Conservation (phyloP, 2,113 vertebrate species). For the Tauraco erythrolophus region DNA sequence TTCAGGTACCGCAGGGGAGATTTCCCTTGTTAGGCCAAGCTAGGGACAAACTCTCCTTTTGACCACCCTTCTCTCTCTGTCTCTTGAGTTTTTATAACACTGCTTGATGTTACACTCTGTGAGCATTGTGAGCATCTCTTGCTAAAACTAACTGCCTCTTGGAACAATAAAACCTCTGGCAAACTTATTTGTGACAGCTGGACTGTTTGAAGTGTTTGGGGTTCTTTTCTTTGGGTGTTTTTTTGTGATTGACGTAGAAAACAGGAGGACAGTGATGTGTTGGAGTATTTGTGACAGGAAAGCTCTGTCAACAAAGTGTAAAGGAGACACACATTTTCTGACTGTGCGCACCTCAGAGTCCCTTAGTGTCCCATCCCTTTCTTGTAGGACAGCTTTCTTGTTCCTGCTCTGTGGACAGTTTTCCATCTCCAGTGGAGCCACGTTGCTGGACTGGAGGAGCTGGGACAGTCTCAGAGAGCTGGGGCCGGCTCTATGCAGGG, state of each 20-base stretch:
- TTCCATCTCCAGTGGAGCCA: neutral
- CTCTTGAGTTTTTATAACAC: neutral
- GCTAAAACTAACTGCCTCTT: neutral
- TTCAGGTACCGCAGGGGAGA: neutral
- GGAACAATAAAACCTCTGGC: neutral
- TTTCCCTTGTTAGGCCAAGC: neutral
- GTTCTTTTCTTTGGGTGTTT: neutral
- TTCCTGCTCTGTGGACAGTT: neutral
- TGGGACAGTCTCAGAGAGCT: neutral
- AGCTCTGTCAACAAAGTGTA: neutral
- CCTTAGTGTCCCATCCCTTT: neutral
- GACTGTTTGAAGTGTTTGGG: neutral
- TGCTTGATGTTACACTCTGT: neutral
- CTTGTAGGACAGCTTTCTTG: neutral
- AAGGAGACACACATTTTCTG: neutral
- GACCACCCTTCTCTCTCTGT: neutral
- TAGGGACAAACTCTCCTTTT: neutral
- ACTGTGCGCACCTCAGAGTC: neutral
- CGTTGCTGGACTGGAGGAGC: neutral
- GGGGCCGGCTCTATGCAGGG: fast-evolving
- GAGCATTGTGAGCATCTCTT: neutral
- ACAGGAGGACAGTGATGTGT: neutral
- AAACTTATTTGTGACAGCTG: neutral
- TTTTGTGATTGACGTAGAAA: neutral
- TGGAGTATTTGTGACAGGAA: neutral